Conservation (phyloP, 2,113 vertebrate genomes). For the Xiphophorus couchianus region DNA sequence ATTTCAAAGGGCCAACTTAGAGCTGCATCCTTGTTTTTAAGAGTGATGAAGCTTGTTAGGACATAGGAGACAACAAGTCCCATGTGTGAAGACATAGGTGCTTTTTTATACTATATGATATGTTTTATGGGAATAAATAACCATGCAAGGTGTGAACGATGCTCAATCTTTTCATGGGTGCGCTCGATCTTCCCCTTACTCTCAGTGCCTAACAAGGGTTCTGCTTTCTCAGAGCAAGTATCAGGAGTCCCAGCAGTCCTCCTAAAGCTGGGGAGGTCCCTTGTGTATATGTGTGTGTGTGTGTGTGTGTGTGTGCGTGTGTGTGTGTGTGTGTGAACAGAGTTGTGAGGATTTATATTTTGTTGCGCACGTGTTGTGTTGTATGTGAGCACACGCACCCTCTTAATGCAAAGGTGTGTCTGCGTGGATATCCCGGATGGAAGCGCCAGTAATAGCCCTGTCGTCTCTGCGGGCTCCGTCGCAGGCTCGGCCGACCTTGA, state of each 20-base stretch:
- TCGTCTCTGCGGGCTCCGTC: conserved; percentile 64
- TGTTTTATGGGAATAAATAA: conserved; percentile 31
- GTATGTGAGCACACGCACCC: neutral
- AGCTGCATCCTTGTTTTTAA: no score
- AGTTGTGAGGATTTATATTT: neutral
- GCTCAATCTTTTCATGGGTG: conserved; percentile 35
- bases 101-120: conserved; percentile 19
- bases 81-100: neutral
- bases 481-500: conserved; percentile 67
- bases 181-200: conserved; percentile 51
- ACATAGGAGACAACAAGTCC: no score
- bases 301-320: neutral
- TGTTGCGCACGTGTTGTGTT: neutral
- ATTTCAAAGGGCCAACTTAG: no score
- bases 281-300: conserved; percentile 43
- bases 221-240: conserved; percentile 62
- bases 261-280: conserved; percentile 61
- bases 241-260: conserved; percentile 50
- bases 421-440: conserved; percentile 25
- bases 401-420: conserved; percentile 10
- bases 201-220: conserved; percentile 49
- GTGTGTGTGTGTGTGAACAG: neutral
- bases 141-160: conserved; percentile 13
- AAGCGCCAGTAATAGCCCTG: conserved; percentile 67
- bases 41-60: no score